phyloP scores from a whole-genome alignment of 2,888 invertebrate species.

The Cephus sareptanus region DNA sequence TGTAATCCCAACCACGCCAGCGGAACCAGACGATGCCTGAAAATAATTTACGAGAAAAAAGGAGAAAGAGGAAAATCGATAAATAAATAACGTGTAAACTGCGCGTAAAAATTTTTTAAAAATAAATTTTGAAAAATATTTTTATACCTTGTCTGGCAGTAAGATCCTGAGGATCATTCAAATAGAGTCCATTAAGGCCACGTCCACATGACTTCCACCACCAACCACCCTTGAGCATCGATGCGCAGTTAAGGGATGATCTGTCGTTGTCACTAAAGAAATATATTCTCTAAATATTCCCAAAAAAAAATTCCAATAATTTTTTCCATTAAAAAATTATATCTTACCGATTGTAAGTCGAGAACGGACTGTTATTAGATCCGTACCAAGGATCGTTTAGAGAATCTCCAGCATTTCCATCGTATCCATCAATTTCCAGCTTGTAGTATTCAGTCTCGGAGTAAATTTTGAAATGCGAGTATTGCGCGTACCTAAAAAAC shows the following conservation, averaged over 20 bases:
- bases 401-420: constrained; percentile 91
- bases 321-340: neutral
- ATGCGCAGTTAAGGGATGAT: constrained; percentile 90
- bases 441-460: constrained; percentile 93
- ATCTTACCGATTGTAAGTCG: constrained; percentile 85
- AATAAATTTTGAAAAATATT: neutral
- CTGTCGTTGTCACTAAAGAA: constrained; percentile 84
- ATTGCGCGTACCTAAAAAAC: constrained; percentile 82
- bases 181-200: constrained; percentile 88
- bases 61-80: constrained; percentile 17
- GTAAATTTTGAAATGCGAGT: constrained; percentile 92
- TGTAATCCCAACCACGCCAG: constrained; percentile 96
- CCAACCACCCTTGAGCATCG: constrained; percentile 95
- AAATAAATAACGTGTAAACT: constrained; percentile 22
- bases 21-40: constrained; percentile 93
- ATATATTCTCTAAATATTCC: neutral
- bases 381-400: constrained; percentile 95
- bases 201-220: constrained; percentile 96
- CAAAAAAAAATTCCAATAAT: neutral
- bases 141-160: constrained; percentile 85
- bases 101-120: neutral
- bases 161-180: constrained; percentile 90
- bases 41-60: constrained; percentile 12
- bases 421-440: constrained; percentile 91
- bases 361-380: constrained; percentile 92